Evolutionary conservation across 92 coral and sea anemone genomes (phyloP).

Genomic region (Phenganax subtilis): DNA sequence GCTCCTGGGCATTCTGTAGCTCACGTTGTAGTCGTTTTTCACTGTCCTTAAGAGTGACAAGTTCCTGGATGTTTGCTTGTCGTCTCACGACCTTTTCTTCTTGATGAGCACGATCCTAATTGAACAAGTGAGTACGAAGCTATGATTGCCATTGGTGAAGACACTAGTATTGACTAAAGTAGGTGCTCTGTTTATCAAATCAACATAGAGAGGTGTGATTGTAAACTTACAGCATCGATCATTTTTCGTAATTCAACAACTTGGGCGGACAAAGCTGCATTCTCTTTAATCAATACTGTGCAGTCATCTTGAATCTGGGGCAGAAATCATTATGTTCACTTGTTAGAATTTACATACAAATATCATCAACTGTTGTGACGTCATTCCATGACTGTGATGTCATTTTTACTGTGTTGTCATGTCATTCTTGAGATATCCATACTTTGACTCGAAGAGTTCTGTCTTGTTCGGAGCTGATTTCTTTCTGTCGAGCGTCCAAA

Average conservation of each 20-base stretch:
- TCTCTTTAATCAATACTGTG: conserved; percentile 86
- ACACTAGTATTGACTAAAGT: neutral
- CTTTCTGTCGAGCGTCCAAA: conserved; percentile 79
- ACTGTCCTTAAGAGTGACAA: conserved; percentile 74
- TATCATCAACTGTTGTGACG: neutral
- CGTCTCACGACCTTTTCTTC: conserved; percentile 87
- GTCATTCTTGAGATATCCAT: neutral
- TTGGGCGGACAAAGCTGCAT: conserved; percentile 94
- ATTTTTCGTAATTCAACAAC: conserved; percentile 87
- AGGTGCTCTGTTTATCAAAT: neutral
- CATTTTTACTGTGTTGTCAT: neutral
- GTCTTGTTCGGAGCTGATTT: conserved; percentile 79
- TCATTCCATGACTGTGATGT: no score
- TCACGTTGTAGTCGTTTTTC: conserved; percentile 76
- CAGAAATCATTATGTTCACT: neutral
- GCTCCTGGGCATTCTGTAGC: conserved; percentile 62
- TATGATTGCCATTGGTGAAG: no score
- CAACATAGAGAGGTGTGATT: neutral
- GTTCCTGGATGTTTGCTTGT: conserved; percentile 87
- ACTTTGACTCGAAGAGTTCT: conserved; percentile 87
- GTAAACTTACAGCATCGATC: conserved; percentile 69
- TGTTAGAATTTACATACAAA: neutral
- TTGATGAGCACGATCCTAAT: conserved; percentile 86
- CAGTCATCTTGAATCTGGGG: conserved; percentile 93
- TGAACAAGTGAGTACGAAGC: neutral